A percentile compares a stretch with the other conserved stretches of the same genome.
These are phyloP conservation scores for Gymnodraco acuticeps DNA, from an alignment of 2,797 vertebrate genomes.

Conservation along the genomic window DNA sequence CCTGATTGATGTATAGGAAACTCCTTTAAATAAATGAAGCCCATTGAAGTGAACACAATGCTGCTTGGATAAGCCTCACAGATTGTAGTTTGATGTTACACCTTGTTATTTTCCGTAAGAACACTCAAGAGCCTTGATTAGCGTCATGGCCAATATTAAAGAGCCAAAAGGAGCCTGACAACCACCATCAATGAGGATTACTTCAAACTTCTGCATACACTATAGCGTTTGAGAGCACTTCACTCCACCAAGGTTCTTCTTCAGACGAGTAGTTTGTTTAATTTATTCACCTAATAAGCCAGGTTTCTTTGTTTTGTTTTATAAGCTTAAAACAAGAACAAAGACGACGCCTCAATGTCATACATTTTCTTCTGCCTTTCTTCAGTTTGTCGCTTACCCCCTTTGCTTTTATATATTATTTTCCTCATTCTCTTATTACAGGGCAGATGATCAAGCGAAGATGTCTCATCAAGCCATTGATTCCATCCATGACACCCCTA, in stretches of 20 bases:
- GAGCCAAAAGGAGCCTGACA: not conserved
- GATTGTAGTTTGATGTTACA: constrained; percentile 11
- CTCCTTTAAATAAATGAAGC: constrained; percentile 29
- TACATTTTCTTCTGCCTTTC: rapidly evolving
- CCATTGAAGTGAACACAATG: constrained; percentile 23
- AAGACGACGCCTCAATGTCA: not conserved
- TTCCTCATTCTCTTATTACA: not conserved
- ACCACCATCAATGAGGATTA: not conserved
- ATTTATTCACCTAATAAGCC: not conserved
- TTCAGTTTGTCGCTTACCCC: not conserved
- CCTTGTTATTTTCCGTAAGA: constrained; percentile 1
- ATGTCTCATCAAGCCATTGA: no score
- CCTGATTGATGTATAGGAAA: constrained; percentile 19
- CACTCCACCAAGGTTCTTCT: not conserved
- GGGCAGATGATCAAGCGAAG: no score
- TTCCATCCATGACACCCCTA: not conserved
- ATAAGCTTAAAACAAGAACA: not conserved
- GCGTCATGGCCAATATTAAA: not conserved
- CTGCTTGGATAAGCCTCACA: constrained; percentile 11
- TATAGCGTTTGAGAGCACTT: not conserved
- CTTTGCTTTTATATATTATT: not conserved
- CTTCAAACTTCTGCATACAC: not conserved
- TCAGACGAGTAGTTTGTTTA: no score
- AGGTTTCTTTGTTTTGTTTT: not conserved
- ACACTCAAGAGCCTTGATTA: not conserved